A percentile compares a stretch with the other conserved stretches of the same genome.
Conservation (phyloP, 2,888 invertebrate species). For the Cheilosia impressa region DNA sequence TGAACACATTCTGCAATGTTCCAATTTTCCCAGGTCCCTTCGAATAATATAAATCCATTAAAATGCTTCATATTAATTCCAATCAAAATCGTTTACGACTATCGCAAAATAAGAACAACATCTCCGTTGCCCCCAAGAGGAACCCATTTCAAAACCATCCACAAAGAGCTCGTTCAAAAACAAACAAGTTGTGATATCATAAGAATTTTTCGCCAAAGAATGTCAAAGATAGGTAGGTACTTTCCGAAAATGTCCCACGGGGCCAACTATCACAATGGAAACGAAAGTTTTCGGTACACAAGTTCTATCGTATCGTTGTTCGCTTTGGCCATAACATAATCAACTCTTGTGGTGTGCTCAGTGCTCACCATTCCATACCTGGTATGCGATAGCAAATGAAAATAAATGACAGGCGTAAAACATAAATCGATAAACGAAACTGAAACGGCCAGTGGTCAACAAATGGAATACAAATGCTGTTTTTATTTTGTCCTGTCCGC, state of each 20-base stretch:
- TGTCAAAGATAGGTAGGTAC: slow-evolving; percentile 1
- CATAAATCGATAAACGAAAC: slow-evolving; percentile 41
- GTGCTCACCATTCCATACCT: background rate
- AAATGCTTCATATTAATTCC: too few relatives aligned
- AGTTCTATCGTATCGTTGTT: background rate
- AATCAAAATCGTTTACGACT: too few relatives aligned
- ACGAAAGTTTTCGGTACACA: background rate
- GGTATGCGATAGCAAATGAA: slow-evolving; percentile 33
- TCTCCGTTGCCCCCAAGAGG: too few relatives aligned
- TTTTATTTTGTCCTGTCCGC: background rate
- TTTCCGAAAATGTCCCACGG: slow-evolving; percentile 20
- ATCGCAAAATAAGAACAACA: too few relatives aligned
- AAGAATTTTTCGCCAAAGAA: background rate
- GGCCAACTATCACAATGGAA: slow-evolving; percentile 22
- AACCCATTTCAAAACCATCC: background rate
- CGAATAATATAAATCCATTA: too few relatives aligned
- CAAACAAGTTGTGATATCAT: background rate
- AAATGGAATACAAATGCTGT: background rate
- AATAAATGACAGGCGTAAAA: slow-evolving; percentile 21
- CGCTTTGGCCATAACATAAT: slow-evolving; percentile 13
- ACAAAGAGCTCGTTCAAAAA: background rate
- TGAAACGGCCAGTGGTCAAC: slow-evolving; percentile 5
- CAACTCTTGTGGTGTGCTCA: slow-evolving; percentile 9
- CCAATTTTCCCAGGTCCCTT: too few relatives aligned
- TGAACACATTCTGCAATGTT: too few relatives aligned